These are phyloP conservation scores for Sebastes oblongus DNA, from an alignment of 2,797 vertebrate genomes.

Conservation along the genomic window DNA sequence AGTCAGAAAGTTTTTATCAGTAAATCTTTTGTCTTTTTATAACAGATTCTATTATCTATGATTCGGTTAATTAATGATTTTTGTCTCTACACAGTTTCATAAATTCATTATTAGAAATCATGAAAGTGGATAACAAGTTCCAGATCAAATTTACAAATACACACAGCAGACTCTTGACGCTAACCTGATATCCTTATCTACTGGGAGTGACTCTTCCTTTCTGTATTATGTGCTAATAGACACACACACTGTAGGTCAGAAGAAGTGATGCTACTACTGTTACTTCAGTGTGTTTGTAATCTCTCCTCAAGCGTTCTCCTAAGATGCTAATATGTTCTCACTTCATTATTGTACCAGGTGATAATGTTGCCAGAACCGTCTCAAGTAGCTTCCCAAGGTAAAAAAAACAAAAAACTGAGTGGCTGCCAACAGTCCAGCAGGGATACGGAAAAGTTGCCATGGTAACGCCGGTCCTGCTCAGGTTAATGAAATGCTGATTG, in stretches of 20 bases:
- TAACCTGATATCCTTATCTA: background rate
- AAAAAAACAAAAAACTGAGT: background rate
- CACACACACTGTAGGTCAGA: background rate
- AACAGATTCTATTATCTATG: too few species aligned
- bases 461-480: background rate
- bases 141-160: background rate
- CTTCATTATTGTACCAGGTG: background rate
- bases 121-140: background rate
- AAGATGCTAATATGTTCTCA: background rate
- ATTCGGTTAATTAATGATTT: background rate
- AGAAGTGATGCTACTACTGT: background rate
- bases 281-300: background rate
- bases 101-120: background rate
- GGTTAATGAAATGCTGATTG: slow-evolving; percentile 33
- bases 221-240: background rate
- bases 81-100: background rate
- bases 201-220: background rate
- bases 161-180: background rate
- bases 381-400: background rate
- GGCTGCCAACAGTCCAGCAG: background rate
- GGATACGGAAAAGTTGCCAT: background rate
- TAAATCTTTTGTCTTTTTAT: too few species aligned
- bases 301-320: background rate
- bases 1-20: too few species aligned
- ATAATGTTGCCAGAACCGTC: background rate